Percentiles rank a stretch among this genome's conserved stretches.
These are phyloP conservation scores for Euplagia quadripunctaria DNA, from an alignment of 2,888 invertebrate species.

Conservation along the genomic window DNA sequence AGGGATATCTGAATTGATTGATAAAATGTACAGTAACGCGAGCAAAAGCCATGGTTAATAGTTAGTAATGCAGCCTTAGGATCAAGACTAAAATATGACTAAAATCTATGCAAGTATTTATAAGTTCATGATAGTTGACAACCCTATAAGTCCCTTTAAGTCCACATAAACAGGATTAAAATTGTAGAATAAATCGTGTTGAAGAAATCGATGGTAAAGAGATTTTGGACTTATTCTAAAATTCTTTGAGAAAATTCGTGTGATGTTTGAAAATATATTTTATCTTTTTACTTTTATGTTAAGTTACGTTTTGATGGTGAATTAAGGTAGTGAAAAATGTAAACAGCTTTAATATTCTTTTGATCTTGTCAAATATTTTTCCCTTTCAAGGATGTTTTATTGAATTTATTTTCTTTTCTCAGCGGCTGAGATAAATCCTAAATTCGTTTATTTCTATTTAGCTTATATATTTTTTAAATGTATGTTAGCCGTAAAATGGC, in stretches of 20 bases:
- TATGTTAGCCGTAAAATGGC: too few relatives aligned
- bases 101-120: too few relatives aligned
- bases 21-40: too few relatives aligned
- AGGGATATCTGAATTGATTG: too few relatives aligned
- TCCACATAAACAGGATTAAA: too few relatives aligned
- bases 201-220: background rate
- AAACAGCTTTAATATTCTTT: background rate
- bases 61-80: too few relatives aligned
- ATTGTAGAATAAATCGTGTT: too few relatives aligned
- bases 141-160: background rate
- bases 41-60: too few relatives aligned
- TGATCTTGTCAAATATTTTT: slow-evolving; percentile 4
- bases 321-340: background rate
- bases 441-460: too few relatives aligned
- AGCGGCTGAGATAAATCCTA: too few relatives aligned
- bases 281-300: background rate
- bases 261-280: background rate
- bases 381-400: background rate
- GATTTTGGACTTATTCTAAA: background rate
- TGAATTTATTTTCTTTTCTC: background rate
- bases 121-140: background rate
- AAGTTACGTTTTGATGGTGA: background rate
- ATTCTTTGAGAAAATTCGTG: background rate
- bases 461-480: too few relatives aligned
- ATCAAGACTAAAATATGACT: too few relatives aligned